Conservation (phyloP, 2,113 vertebrate genomes). For the Hyperoodon ampullatus region DNA sequence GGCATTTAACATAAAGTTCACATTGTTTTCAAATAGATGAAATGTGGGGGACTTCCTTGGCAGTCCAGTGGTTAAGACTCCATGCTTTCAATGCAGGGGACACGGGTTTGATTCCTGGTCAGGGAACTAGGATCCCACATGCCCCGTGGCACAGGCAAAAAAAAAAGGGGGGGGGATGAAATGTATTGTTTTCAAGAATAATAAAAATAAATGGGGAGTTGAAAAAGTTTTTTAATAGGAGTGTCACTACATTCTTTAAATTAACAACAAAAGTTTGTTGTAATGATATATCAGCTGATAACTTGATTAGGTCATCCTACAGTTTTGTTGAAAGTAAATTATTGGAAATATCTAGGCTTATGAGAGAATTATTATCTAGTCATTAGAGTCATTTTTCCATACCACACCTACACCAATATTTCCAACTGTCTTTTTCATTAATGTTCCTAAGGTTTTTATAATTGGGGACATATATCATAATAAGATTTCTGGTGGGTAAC, state of each 20-base stretch:
- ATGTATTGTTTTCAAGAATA: conserved; percentile 2
- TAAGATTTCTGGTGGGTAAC: not conserved
- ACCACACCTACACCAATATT: not conserved
- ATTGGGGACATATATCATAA: not conserved
- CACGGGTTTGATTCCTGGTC: too few relatives aligned
- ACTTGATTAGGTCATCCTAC: not conserved
- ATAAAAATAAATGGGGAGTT: not conserved
- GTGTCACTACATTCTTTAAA: not conserved
- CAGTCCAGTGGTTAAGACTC: too few relatives aligned
- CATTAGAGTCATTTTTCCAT: conserved; percentile 10
- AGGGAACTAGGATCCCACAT: too few relatives aligned
- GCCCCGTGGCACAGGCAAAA: too few relatives aligned
- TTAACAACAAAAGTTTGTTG: not conserved
- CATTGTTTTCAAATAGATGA: not conserved
- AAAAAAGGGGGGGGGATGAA: not conserved
- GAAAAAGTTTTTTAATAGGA: not conserved
- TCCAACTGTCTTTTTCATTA: not conserved
- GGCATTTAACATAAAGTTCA: not conserved
- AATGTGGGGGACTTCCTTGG: not conserved
- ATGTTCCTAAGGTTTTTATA: conserved; percentile 12
- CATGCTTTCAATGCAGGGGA: too few relatives aligned
- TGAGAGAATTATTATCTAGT: not conserved
- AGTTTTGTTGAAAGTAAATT: conserved; percentile 36
- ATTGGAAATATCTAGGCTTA: not conserved
- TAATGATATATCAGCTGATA: not conserved